Base-by-base conservation (phyloP, 35 echinoderm and acorn worm genomes). In the Ptychodera flava region DNA sequence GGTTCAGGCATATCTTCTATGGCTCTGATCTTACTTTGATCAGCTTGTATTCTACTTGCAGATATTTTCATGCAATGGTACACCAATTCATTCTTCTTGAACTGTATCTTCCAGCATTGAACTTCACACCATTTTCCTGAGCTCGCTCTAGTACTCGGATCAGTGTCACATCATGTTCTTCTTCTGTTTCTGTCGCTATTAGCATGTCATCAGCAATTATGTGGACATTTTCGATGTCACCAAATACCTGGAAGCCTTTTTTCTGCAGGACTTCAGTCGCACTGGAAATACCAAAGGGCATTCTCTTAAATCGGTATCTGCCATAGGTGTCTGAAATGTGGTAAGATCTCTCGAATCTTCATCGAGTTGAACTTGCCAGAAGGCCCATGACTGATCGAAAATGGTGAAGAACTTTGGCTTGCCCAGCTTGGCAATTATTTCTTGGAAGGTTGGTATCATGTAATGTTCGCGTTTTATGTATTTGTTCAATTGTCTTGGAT, bases 1-100 rank as follows among this genome's bases (percentile, higher is more conserved):
- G 91, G 80, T 2, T 85, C 85, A 30, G 91, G 91, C 79, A 84
- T 88, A 0, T 14, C 80, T 32, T 88, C 33, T 30, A 92, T 85
- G 34, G 88, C 91, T 28, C 85, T 77, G 1, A 92, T 83, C 34
- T 35, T 53, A 2, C 14, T 37, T 78, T 85, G 85, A 77, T 83
- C 75, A 35, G 36, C 87, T 31, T 85, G 87, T 22, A 85, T 83
- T 1, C 91, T 88, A 33, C 2, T 36, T 29, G 16, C 33, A n/a
- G n/a, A n/a, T n/a, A n/a, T n/a, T n/a, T n/a, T n/a, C n/a, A n/a
- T n/a, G n/a, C n/a, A n/a, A n/a, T n/a, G n/a, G n/a, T n/a, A n/a
- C n/a, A n/a, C n/a, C n/a, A n/a, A n/a, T n/a, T n/a, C n/a, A n/a
- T n/a, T n/a, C n/a, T n/a, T n/a, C n/a, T n/a, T n/a, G n/a, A n/a